phyloP scores from a whole-genome alignment of 2,888 invertebrate species.

The Phrixothrix hirtus region DNA sequence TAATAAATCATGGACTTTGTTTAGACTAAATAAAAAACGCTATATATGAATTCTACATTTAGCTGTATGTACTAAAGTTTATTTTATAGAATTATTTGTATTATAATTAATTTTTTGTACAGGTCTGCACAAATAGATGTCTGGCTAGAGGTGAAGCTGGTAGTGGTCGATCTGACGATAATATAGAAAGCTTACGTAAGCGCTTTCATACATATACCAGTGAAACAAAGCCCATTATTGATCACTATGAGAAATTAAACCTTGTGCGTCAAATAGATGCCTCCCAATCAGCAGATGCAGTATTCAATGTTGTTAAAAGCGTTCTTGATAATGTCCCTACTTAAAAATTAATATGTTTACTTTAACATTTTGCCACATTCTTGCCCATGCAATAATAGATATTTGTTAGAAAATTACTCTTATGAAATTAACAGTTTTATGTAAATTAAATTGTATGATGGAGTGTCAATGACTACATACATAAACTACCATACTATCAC shows the following conservation, averaged over 20 bases:
- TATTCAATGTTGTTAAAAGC: constrained; percentile 55
- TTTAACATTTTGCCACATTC: too few species aligned
- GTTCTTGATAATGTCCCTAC: constrained; percentile 37
- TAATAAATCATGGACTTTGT: too few species aligned
- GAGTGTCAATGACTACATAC: too few species aligned
- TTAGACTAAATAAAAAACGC: too few species aligned
- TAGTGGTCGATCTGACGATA: constrained; percentile 94
- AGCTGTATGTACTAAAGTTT: too few species aligned
- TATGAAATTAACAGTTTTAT: too few species aligned
- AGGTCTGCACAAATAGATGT: constrained; percentile 82
- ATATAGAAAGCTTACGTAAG: constrained; percentile 82
- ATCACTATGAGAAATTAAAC: constrained; percentile 72
- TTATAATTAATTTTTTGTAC: constrained; percentile 12
- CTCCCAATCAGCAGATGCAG: constrained; percentile 66
- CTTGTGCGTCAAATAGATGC: constrained; percentile 79
- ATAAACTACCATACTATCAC: too few species aligned
- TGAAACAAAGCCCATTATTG: constrained; percentile 88
- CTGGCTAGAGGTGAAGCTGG: constrained; percentile 83
- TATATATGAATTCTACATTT: background rate
- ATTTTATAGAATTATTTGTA: too few species aligned
- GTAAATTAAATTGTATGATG: too few species aligned
- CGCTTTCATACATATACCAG: constrained; percentile 83
- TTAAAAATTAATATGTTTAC: too few species aligned
- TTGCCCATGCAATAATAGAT: too few species aligned
- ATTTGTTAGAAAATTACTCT: too few species aligned